Conservation (phyloP, 92 coral and sea anemone species). For the Epizoanthus fatuus region DNA sequence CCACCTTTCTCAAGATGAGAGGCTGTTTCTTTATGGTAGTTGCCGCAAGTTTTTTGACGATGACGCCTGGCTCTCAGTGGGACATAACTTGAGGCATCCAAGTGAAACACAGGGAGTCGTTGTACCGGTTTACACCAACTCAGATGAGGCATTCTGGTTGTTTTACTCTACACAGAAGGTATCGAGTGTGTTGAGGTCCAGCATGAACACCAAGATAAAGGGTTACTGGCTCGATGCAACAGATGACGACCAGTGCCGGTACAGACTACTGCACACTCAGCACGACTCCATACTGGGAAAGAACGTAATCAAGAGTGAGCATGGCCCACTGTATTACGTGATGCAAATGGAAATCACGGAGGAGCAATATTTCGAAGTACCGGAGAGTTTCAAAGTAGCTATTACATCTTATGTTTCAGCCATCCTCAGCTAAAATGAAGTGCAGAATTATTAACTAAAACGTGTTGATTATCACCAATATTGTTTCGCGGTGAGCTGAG, state of each 20-base stretch:
- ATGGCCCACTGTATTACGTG: conserved; percentile 17
- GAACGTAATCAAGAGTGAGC: conserved; percentile 25
- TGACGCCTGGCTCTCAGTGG: conserved; percentile 26
- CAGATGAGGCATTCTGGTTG: conserved; percentile 21
- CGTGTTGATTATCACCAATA: no score
- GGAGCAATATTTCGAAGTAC: neutral
- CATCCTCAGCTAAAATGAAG: no score
- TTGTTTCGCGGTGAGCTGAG: no score
- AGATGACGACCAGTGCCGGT: neutral
- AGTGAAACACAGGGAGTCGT: neutral
- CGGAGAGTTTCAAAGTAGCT: neutral
- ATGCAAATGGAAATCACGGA: neutral
- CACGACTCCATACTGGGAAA: neutral
- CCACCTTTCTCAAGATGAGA: conserved; percentile 26
- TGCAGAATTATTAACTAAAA: no score
- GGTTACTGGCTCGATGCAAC: conserved; percentile 17
- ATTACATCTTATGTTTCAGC: neutral
- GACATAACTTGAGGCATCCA: neutral
- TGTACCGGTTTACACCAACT: conserved; percentile 10
- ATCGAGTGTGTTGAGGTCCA: neutral
- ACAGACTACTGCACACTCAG: conserved; percentile 4
- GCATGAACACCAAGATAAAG: conserved; percentile 13
- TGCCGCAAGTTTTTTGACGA: conserved; percentile 26
- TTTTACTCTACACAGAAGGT: neutral
- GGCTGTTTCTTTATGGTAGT: conserved; percentile 35